Percentiles rank a stretch among this genome's conserved stretches.
Conservation (phyloP, 2,797 vertebrate species). For the Fundulus diaphanus region DNA sequence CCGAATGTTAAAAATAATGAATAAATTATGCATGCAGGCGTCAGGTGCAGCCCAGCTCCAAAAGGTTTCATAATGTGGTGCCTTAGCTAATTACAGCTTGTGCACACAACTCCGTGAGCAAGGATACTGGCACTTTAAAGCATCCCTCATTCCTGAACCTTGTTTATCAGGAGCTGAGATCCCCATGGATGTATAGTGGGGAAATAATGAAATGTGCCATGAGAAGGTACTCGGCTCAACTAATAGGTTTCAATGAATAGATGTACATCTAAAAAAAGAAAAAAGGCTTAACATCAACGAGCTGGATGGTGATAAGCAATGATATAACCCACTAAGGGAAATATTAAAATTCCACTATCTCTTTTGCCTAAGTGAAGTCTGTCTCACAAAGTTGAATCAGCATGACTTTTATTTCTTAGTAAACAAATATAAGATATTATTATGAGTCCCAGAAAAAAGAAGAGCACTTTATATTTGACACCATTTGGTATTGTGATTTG, state of each 20-base stretch:
- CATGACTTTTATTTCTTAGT: too few species aligned
- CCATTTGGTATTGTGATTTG: neutral
- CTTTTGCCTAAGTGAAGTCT: neutral
- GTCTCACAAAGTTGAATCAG: neutral
- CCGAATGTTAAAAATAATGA: neutral
- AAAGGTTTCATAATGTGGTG: neutral
- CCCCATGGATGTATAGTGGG: neutral
- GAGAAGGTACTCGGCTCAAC: neutral
- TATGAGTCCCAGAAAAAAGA: neutral
- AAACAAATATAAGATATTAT: too few species aligned
- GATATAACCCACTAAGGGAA: neutral
- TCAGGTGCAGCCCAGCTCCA: neutral
- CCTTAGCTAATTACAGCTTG: neutral
- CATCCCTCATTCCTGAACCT: neutral
- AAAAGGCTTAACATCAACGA: neutral
- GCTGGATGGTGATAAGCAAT: neutral
- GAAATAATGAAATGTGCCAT: neutral
- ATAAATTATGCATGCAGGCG: neutral
- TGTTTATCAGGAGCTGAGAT: neutral
- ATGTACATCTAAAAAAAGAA: neutral
- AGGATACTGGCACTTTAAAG: neutral
- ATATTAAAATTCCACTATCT: neutral
- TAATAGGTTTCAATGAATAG: neutral
- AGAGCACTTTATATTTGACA: neutral
- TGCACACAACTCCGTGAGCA: neutral